phyloP scores from a whole-genome alignment of 2,113 vertebrate species.

The Hiodon tergisus region DNA sequence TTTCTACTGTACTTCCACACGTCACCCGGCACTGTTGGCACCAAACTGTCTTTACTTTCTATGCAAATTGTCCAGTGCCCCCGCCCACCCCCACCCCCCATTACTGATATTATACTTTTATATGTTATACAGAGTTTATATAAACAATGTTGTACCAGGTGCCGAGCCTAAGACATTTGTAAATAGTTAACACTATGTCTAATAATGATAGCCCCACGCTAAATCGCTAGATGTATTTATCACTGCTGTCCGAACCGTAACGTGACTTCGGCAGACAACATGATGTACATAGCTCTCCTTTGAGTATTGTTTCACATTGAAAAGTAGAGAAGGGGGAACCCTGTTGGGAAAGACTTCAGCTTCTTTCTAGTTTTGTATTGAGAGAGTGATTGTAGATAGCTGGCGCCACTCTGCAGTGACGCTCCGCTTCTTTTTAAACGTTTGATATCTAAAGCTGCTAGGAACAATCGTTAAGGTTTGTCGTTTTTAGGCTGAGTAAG shows the following conservation, averaged over 20 bases:
- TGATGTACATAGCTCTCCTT: conserved; percentile 91
- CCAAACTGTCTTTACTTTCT: conserved; percentile 61
- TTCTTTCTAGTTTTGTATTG: conserved; percentile 91
- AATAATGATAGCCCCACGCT: conserved; percentile 64
- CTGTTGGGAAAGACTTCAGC: conserved; percentile 74
- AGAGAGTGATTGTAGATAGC: conserved; percentile 54
- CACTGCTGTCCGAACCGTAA: conserved; percentile 69
- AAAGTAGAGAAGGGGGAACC: conserved; percentile 77
- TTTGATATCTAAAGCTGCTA: conserved; percentile 69
- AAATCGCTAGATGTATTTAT: conserved; percentile 77
- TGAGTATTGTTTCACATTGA: conserved; percentile 99
- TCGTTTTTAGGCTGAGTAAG: conserved; percentile 58
- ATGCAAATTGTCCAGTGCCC: conserved; percentile 62
- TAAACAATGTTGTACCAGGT: conserved; percentile 50
- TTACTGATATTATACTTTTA: conserved; percentile 56
- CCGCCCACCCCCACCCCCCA: conserved; percentile 36
- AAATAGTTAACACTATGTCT: conserved; percentile 78
- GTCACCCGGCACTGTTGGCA: conserved; percentile 27
- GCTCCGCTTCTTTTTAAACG: conserved; percentile 56
- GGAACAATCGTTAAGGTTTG: conserved; percentile 76
- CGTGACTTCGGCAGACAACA: conserved; percentile 75
- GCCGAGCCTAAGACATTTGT: conserved; percentile 75
- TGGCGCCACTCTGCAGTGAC: conserved; percentile 62
- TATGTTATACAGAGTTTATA: conserved; percentile 34
- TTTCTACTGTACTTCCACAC: conserved; percentile 24